These are phyloP conservation scores for Dioctria rufipes DNA, from an alignment of 2,888 invertebrate genomes.

Conservation along the genomic window DNA sequence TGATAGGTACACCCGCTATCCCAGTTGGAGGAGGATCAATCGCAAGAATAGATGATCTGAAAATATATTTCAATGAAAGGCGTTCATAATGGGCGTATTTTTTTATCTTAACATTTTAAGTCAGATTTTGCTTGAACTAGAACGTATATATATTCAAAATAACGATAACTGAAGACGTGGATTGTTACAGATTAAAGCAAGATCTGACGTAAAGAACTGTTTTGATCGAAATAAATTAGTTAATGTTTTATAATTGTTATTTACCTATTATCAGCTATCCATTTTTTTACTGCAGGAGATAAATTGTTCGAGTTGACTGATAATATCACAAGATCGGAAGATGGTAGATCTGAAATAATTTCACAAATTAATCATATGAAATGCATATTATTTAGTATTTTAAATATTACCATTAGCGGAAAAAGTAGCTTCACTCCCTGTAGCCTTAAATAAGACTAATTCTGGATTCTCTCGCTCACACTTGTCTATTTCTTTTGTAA, in stretches of 20 bases:
- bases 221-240: not conserved
- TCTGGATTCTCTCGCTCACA: conserved; percentile 75
- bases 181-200: no score
- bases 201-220: no score
- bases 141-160: not conserved
- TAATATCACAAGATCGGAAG: conserved; percentile 71
- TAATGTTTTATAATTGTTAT: not conserved
- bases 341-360: conserved; percentile 68
- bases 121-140: not conserved
- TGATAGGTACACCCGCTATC: conserved; percentile 75
- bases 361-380: conserved; percentile 11
- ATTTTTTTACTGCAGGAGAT: conserved; percentile 75
- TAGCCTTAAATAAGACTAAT: conserved; percentile 78
- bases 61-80: conserved; percentile 33
- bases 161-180: no score
- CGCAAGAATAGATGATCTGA: conserved; percentile 80
- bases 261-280: conserved; percentile 78
- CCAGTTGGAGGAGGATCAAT: conserved; percentile 83
- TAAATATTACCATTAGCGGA: conserved; percentile 69
- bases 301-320: conserved; percentile 67
- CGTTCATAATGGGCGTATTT: no score
- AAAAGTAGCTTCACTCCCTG: conserved; percentile 75
- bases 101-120: no score
- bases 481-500: conserved; percentile 73
- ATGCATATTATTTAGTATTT: conserved; percentile 9